phyloP scores from a whole-genome alignment of 2,888 invertebrate species.

The Drosophila maculinotata region DNA sequence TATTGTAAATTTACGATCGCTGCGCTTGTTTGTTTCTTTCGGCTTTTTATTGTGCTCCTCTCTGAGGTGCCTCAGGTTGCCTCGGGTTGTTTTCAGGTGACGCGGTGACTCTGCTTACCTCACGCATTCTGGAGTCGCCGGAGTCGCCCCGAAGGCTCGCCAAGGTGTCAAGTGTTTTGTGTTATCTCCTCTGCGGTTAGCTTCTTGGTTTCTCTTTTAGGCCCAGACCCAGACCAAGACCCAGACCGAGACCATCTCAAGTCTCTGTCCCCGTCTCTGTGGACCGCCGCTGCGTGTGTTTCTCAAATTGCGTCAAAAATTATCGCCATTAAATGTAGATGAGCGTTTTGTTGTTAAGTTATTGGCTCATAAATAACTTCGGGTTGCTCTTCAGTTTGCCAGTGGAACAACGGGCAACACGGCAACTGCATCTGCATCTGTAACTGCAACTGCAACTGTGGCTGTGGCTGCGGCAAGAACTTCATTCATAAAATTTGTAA shows the following conservation, averaged over 20 bases:
- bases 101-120: slow-evolving; percentile 46
- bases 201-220: slow-evolving; percentile 58
- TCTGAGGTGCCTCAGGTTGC: slow-evolving; percentile 28
- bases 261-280: too few species aligned
- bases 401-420: not conserved
- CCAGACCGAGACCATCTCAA: too few species aligned
- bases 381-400: slow-evolving; percentile 12
- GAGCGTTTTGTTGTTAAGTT: slow-evolving; percentile 82
- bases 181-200: slow-evolving; percentile 70
- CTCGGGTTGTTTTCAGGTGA: too few species aligned
- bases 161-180: slow-evolving; percentile 76
- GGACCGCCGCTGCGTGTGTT: slow-evolving; percentile 55
- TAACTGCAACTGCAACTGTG: slow-evolving; percentile 12
- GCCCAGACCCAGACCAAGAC: too few species aligned
- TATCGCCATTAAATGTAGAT: slow-evolving; percentile 82
- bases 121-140: slow-evolving; percentile 40
- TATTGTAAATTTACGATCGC: slow-evolving; percentile 72
- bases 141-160: slow-evolving; percentile 43
- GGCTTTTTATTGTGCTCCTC: slow-evolving; percentile 48
- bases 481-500: slow-evolving; percentile 54
- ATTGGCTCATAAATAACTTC: slow-evolving; percentile 74
- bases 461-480: too few species aligned
- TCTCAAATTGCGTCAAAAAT: slow-evolving; percentile 79
- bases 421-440: slow-evolving; percentile 9
- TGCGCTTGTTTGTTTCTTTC: slow-evolving; percentile 52